Percentiles rank a stretch among this genome's conserved stretches.
These are phyloP conservation scores for Engystomops pustulosus DNA, from an alignment of 2,113 vertebrate species.

Conservation along the genomic window DNA sequence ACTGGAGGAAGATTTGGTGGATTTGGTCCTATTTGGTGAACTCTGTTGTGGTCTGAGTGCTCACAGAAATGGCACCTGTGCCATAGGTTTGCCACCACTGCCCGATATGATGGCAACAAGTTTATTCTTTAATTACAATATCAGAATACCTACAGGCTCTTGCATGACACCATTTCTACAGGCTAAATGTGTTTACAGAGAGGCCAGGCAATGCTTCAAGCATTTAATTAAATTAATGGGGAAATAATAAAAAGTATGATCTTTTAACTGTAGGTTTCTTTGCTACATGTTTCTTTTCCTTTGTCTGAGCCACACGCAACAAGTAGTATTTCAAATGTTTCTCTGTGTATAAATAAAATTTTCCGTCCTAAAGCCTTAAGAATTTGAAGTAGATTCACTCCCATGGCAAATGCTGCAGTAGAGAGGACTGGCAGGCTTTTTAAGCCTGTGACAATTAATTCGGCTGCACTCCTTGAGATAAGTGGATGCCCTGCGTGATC, in stretches of 20 bases:
- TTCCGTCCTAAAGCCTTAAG: constrained; percentile 60
- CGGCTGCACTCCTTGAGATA: constrained; percentile 30
- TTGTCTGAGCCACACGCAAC: constrained; percentile 16
- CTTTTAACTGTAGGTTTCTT: background rate
- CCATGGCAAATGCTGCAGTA: constrained; percentile 16
- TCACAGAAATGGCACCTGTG: no score
- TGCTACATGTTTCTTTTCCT: background rate
- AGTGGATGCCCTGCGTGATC: constrained; percentile 54
- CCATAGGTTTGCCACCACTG: no score
- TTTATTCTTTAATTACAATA: no score
- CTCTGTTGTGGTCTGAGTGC: no score
- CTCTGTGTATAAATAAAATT: constrained; percentile 18
- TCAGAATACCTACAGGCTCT: no score
- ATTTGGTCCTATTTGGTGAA: no score
- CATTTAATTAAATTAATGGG: no score
- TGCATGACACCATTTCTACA: background rate
- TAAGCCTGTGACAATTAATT: background rate
- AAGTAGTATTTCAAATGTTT: constrained; percentile 19
- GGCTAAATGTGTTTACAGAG: background rate
- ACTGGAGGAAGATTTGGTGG: no score
- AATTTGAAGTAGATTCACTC: constrained; percentile 29
- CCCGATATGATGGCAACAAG: no score
- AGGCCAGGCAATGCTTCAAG: no score
- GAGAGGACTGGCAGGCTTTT: background rate
- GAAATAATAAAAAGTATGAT: no score